A percentile compares a stretch with the other conserved stretches of the same genome.
Conservation (phyloP, 2,113 vertebrate species). For the Synchiropus splendidus region DNA sequence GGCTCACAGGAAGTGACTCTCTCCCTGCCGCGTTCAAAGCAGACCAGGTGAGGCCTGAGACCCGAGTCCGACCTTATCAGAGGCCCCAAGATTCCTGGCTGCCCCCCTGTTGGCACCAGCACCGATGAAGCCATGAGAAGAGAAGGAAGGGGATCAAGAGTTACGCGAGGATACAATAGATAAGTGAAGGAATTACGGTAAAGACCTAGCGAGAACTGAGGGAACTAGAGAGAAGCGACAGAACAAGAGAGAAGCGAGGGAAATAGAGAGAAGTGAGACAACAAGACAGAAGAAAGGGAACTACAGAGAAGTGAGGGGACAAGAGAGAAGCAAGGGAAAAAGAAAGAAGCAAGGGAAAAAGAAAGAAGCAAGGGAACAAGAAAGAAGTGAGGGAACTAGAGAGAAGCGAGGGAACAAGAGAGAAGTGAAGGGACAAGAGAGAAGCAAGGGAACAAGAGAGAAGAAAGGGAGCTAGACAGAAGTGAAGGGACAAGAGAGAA, state of each 20-base stretch:
- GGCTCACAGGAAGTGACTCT: too few relatives aligned
- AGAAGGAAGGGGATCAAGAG: background rate
- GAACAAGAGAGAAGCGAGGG: background rate
- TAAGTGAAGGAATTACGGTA: background rate
- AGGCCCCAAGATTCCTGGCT: slow-evolving; percentile 9
- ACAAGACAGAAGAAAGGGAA: background rate
- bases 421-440: background rate
- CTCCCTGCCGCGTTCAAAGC: too few relatives aligned
- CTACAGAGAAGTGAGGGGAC: background rate
- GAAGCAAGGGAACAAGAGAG: background rate
- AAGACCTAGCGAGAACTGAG: background rate
- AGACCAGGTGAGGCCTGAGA: too few relatives aligned
- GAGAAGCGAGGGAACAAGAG: background rate
- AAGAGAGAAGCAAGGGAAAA: background rate
- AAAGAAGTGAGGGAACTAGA: background rate
- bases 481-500: background rate
- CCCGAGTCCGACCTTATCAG: slow-evolving; percentile 12
- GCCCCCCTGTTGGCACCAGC: slow-evolving; percentile 17
- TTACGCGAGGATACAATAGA: background rate
- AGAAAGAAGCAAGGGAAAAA: background rate
- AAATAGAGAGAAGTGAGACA: background rate
- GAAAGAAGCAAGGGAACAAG: background rate
- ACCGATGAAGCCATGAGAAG: background rate
- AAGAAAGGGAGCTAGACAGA: rapidly evolving
- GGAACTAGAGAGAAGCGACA: background rate